Evolutionary conservation across 2,888 invertebrate species (phyloP).

Genomic region (Ethmia dodecea): DNA sequence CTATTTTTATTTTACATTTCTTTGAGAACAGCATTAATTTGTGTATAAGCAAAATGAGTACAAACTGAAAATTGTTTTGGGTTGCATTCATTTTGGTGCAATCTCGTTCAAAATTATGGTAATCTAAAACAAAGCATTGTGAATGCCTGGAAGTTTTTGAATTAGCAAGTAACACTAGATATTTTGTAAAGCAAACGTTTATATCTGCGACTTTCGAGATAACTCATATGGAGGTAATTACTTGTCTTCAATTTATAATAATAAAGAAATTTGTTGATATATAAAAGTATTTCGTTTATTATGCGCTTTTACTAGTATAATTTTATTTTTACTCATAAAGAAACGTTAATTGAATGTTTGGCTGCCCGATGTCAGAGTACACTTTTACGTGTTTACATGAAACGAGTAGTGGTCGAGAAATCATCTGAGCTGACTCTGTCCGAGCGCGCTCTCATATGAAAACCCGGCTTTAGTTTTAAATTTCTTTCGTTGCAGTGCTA

Average conservation of each 20-base stretch:
- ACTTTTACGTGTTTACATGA: too few species aligned
- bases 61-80: slow-evolving; percentile 28
- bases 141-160: slow-evolving; percentile 54
- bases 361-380: too few species aligned
- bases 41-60: slow-evolving; percentile 43
- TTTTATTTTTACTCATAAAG: too few species aligned
- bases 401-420: too few species aligned
- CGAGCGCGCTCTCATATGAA: too few species aligned
- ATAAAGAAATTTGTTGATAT: slow-evolving; percentile 59
- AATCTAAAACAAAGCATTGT: slow-evolving; percentile 48
- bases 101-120: slow-evolving; percentile 35
- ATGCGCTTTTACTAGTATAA: too few species aligned
- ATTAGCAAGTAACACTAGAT: slow-evolving; percentile 35
- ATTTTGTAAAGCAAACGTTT: slow-evolving; percentile 39
- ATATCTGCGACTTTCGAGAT: slow-evolving; percentile 35
- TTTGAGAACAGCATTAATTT: slow-evolving; percentile 35
- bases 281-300: too few species aligned
- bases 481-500: too few species aligned
- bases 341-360: too few species aligned
- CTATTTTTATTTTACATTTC: slow-evolving; percentile 56
- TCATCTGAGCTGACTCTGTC: too few species aligned
- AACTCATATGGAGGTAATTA: slow-evolving; percentile 22
- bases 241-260: slow-evolving; percentile 44
- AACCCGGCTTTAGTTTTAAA: too few species aligned
- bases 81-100: slow-evolving; percentile 58